phyloP scores from a whole-genome alignment of 2,113 vertebrate genomes.

The Ceratotherium simum region DNA sequence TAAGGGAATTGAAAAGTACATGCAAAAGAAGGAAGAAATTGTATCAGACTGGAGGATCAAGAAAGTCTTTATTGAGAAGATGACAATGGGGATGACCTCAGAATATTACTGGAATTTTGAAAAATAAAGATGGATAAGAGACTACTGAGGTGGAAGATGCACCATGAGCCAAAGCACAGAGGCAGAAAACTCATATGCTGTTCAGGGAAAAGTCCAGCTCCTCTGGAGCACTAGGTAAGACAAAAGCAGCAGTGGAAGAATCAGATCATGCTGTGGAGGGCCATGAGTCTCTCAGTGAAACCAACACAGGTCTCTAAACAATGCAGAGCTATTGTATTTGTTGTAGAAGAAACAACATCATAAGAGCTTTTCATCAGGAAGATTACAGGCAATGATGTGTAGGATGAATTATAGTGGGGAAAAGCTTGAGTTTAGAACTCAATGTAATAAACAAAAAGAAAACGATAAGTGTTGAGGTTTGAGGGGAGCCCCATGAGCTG shows the following conservation, averaged over 20 bases:
- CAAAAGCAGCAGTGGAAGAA: background rate
- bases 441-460: background rate
- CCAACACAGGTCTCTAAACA: background rate
- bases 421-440: background rate
- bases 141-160: background rate
- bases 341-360: background rate
- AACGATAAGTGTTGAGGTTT: background rate
- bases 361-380: background rate
- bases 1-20: background rate
- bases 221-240: background rate
- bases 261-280: no score
- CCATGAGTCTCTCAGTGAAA: background rate
- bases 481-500: background rate
- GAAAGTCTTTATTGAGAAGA: background rate
- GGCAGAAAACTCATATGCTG: accelerated
- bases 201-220: background rate
- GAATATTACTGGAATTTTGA: background rate
- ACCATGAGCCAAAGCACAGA: background rate
- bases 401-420: background rate
- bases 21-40: background rate
- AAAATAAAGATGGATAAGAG: background rate
- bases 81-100: background rate
- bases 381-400: background rate
- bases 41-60: background rate
- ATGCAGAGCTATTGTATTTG: background rate